Base-by-base conservation (phyloP, 64 coral and sea anemone genomes). In the Anthopleura sola region DNA sequence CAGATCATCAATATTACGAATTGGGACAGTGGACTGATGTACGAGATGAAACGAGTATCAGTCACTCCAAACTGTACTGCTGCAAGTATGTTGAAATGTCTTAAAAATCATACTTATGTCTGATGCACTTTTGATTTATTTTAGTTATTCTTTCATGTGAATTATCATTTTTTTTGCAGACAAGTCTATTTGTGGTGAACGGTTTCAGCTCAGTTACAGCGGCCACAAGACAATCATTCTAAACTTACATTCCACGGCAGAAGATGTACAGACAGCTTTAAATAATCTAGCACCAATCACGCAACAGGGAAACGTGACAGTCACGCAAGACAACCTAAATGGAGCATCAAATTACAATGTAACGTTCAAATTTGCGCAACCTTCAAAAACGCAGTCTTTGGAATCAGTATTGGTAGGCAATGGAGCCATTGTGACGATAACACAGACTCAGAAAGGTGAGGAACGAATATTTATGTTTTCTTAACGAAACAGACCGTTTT, bases 1-100 rank as follows among this genome's bases (percentile, higher is more conserved):
- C 24, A 91, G 89, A 60, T 86, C 5, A 91, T 91, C 56, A 91
- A 91, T 44, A 82, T 86, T 71, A 86, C 89, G 19, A 79, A 78
- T 78, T 91, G 89, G 89, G 89, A 82, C 33, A 74, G 78, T 20
- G 89, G 89, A 20, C 56, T 68, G 14, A 71, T 3, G 51, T 86
- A 80, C 53, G 74, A 91, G 53, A 75, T 91, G 36, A 84, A 91
- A 33, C 82, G 36, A 37, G 18, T 83, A 60, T 80, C 38, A 0
- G 51, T 87, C 18, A 60, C 58, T 15, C 53, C 83, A 60, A 60
- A 62, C 33, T 55, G 80, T 83, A 55, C 48, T 71, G 66, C 10
- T 71, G n/a, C 66, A 71, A 71, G 66, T 71, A 71, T 34, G 66
- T 71, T 26, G n/a, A n/a, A 9, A 26, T 28, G 60, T 9, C n/a